A percentile compares a stretch with the other conserved stretches of the same genome.
phyloP scores from a whole-genome alignment of 2,797 vertebrate species.

The Sebastes taczanowskii region DNA sequence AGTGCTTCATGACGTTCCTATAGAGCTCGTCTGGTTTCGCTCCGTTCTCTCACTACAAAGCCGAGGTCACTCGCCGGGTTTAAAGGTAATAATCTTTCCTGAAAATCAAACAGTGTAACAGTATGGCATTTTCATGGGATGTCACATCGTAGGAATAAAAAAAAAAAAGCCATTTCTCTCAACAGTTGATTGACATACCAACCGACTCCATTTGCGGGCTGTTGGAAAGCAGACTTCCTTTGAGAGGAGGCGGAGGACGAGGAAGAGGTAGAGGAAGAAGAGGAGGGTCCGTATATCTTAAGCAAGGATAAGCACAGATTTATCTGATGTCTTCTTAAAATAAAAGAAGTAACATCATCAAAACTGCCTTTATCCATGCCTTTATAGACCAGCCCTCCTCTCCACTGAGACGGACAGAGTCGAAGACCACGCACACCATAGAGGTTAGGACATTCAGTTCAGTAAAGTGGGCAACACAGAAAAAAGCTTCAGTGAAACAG shows the following conservation, averaged over 20 bases:
- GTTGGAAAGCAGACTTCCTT: slow-evolving; percentile 73
- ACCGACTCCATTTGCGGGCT: slow-evolving; percentile 61
- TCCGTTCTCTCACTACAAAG: slow-evolving; percentile 18
- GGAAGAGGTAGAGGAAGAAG: slow-evolving; percentile 72
- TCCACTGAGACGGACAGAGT: slow-evolving; percentile 70
- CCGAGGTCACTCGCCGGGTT: slow-evolving; percentile 16
- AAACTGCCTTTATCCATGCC: slow-evolving; percentile 89
- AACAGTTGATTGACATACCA: slow-evolving; percentile 66
- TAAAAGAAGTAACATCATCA: slow-evolving; percentile 91
- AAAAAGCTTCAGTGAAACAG: slow-evolving; percentile 59
- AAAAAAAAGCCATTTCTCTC: slow-evolving; percentile 50
- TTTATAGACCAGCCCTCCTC: slow-evolving; percentile 79
- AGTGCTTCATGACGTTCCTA: slow-evolving; percentile 48
- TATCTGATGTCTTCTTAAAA: slow-evolving; percentile 90
- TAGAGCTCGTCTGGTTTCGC: slow-evolving; percentile 31
- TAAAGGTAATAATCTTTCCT: slow-evolving; percentile 48
- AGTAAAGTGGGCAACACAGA: slow-evolving; percentile 55
- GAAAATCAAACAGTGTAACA: slow-evolving; percentile 63
- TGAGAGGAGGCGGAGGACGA: slow-evolving; percentile 70
- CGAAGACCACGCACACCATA: slow-evolving; percentile 67
- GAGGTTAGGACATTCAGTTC: slow-evolving; percentile 64
- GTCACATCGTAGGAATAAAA: slow-evolving; percentile 39
- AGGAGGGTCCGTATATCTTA: slow-evolving; percentile 80
- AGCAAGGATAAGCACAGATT: slow-evolving; percentile 91
- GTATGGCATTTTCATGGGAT: slow-evolving; percentile 45